Base-by-base conservation (phyloP, 2,888 invertebrate species). In the Notodonta dromedarius region DNA sequence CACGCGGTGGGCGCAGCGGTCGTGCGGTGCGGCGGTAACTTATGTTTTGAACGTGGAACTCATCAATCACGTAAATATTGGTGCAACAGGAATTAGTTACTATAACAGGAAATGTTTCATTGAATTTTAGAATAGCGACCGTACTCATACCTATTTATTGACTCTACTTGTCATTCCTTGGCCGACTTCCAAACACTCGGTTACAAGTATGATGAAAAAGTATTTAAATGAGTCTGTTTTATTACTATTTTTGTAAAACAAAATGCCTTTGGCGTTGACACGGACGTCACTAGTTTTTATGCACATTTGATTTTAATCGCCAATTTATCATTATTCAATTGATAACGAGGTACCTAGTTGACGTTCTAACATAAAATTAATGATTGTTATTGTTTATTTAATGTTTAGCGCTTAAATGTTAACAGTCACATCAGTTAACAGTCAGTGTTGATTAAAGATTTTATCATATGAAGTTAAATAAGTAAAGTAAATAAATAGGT, bases 31-130 rank as follows among this genome's bases (percentile, higher is more conserved):
- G 58, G 56, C 60, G 71, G 57, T 61, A 65, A 62, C 60, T 65
- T 60, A 46, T 63, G 56, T 61, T 69, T 63, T 61, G 61, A 66
- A 59, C 67, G 44, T 63, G 60, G 60, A 70, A 66, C 63, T 69
- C 74, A 74, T 76, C 69, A 70, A 74, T 76, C 74, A 65, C 66
- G 69, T 67, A 69, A 73, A 72, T 67, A 70, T 74, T 70, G 58
- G 67, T 64, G 14, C 63, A 68, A 69, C 66, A 69, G 68, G 64
- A 72, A 72, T 75, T 70, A 73, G 56, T 39, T 66, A 70, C 72
- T 78, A 74, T 76, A 76, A 74, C 73, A 70, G 71, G 74, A 77
- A 74, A 74, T 74, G 71, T 77, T 73, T 68, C 72, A 78, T 71
- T 73, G 71, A 69, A 74, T 76, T 77, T 78, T 68, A 74, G 72